A percentile compares a stretch with the other conserved stretches of the same genome.
Evolutionary conservation across 1,140 invertebrate species (phyloP).

Genomic region (Aphelenchoides besseyi): DNA sequence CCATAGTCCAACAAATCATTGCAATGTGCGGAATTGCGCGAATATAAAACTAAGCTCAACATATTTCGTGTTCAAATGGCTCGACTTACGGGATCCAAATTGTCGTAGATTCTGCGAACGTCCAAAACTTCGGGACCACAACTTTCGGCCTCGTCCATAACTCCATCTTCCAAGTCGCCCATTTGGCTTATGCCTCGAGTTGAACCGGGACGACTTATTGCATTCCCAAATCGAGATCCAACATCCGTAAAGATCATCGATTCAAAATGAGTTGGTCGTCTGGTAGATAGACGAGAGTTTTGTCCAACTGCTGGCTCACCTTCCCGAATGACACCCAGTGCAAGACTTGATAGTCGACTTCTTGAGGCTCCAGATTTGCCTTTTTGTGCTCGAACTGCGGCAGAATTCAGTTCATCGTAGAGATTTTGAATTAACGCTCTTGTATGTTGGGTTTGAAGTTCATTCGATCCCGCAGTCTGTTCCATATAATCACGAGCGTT

Average conservation of each 20-base stretch:
- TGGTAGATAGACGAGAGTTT: neutral
- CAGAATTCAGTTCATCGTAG: neutral
- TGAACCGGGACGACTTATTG: neutral
- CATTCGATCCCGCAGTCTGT: neutral
- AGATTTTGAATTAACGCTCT: constrained; percentile 6
- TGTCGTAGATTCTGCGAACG: neutral
- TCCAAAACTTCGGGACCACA: neutral
- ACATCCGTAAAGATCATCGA: constrained; percentile 14
- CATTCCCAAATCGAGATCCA: neutral
- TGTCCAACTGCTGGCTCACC: neutral
- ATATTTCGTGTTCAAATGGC: too few relatives aligned
- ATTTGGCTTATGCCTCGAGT: neutral
- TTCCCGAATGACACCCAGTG: constrained; percentile 3
- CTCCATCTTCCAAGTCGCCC: constrained; percentile 6
- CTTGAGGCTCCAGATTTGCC: neutral
- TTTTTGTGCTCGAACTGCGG: neutral
- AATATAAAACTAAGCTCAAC: constrained; percentile 1
- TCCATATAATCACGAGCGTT: constrained; percentile 4
- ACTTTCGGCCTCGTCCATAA: neutral
- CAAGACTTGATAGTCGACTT: neutral
- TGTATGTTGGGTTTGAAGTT: constrained; percentile 1
- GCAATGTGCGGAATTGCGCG: constrained; percentile 3
- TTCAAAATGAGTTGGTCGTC: constrained; percentile 11
- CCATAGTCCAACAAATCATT: neutral
- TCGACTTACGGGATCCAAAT: neutral